These are phyloP conservation scores for Pachyseris speciosa DNA, from an alignment of 64 coral and sea anemone species.

Conservation along the genomic window DNA sequence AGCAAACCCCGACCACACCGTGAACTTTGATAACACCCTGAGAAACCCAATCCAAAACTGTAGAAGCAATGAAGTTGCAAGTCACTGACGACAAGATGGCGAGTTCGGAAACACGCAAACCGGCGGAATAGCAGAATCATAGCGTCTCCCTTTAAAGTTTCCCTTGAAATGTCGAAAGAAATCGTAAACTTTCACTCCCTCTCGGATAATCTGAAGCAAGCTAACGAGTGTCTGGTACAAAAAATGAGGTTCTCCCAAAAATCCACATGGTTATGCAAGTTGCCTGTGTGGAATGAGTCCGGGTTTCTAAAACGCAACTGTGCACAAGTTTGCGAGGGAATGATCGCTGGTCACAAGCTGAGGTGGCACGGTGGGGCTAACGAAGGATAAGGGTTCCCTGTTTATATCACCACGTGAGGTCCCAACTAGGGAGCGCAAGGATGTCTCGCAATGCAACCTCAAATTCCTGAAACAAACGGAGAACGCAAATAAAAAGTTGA, in stretches of 20 bases:
- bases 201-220: conserved; percentile 8
- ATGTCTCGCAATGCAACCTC: not conserved
- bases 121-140: conserved; percentile 11
- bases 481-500: not conserved
- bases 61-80: conserved; percentile 15
- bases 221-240: not conserved
- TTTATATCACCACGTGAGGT: not conserved
- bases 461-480: not conserved
- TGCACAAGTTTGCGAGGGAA: not conserved
- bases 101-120: not conserved
- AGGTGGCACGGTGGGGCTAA: not conserved
- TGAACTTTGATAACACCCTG: not conserved
- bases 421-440: not conserved
- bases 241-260: not conserved
- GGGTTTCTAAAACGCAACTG: conserved; percentile 34
- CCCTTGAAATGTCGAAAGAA: conserved; percentile 44
- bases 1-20: not conserved
- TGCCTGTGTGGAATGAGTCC: conserved; percentile 17
- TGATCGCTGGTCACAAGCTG: not conserved
- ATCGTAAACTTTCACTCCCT: conserved; percentile 1
- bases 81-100: not conserved
- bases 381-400: conserved; percentile 3
- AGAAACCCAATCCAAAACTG: conserved; percentile 20
- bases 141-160: conserved; percentile 6
- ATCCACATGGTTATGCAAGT: conserved; percentile 1